Conservation (phyloP, 2,113 vertebrate species). For the Xiphophorus hellerii region DNA sequence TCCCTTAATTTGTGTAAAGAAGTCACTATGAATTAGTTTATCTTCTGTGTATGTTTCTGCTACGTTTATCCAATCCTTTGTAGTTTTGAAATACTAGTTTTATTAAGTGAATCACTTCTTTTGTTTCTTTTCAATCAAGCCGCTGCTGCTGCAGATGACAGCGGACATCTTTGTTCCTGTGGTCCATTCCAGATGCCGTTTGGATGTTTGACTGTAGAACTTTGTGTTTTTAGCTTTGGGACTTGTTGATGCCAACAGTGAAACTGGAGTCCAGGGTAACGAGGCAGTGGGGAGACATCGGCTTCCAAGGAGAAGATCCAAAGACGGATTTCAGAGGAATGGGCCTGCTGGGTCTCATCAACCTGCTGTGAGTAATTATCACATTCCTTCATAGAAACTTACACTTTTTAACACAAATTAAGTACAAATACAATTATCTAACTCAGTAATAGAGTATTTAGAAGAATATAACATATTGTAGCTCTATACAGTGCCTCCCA, state of each 20-base stretch:
- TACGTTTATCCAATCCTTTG: neutral
- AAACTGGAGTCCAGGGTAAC: slow-evolving; percentile 90
- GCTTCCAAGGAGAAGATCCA: slow-evolving; percentile 98
- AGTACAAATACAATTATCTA: too few relatives aligned
- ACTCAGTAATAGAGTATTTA: too few relatives aligned
- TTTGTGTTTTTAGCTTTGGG: slow-evolving; percentile 87
- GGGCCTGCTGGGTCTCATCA: slow-evolving; percentile 93
- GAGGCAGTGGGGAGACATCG: slow-evolving; percentile 98
- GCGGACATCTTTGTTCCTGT: neutral
- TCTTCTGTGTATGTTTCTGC: neutral
- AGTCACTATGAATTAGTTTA: too few relatives aligned
- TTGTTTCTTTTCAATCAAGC: too few relatives aligned
- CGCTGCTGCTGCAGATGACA: too few relatives aligned
- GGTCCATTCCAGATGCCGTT: neutral
- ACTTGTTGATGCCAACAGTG: slow-evolving; percentile 89
- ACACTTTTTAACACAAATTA: too few relatives aligned
- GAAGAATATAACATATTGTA: too few relatives aligned
- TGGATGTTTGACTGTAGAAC: neutral
- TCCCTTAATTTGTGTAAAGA: too few relatives aligned
- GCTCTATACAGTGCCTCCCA: too few relatives aligned
- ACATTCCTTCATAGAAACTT: too few relatives aligned
- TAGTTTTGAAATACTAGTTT: neutral
- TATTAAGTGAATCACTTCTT: neutral
- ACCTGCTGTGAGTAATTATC: slow-evolving; percentile 89
- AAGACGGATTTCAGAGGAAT: slow-evolving; percentile 99